Conservation (phyloP, 2,113 vertebrate species). For the Neogale vison region DNA sequence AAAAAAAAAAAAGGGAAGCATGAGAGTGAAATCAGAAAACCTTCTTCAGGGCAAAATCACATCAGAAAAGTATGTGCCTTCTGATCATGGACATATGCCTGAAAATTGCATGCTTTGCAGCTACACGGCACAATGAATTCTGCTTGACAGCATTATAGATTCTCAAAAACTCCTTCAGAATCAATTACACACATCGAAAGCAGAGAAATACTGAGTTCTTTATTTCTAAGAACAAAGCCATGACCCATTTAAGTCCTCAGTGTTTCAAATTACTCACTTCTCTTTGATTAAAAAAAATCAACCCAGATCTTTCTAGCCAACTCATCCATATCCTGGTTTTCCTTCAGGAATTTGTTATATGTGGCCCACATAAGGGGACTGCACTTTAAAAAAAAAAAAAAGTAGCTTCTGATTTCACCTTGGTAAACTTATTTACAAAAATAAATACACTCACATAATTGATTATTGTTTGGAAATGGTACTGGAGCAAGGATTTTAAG, state of each 20-base stretch:
- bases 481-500: background rate
- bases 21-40: background rate
- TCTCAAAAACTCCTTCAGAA: constrained; percentile 21
- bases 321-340: background rate
- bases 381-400: background rate
- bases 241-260: background rate
- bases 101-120: background rate
- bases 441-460: background rate
- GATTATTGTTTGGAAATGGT: background rate
- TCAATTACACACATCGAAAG: background rate
- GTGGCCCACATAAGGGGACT: background rate
- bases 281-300: background rate
- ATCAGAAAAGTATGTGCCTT: background rate
- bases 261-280: background rate
- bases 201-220: background rate
- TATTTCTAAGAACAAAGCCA: constrained; percentile 14
- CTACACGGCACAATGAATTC: background rate
- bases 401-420: background rate
- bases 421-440: background rate
- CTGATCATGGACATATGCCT: background rate
- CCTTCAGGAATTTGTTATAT: background rate
- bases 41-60: background rate
- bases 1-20: background rate
- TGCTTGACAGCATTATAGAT: background rate
- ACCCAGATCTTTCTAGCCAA: background rate